Evolutionary conservation across 2,113 vertebrate genomes (phyloP), one percentile per base, ranked within the genome.

Genomic region (Lutjanus erythropterus): DNA sequence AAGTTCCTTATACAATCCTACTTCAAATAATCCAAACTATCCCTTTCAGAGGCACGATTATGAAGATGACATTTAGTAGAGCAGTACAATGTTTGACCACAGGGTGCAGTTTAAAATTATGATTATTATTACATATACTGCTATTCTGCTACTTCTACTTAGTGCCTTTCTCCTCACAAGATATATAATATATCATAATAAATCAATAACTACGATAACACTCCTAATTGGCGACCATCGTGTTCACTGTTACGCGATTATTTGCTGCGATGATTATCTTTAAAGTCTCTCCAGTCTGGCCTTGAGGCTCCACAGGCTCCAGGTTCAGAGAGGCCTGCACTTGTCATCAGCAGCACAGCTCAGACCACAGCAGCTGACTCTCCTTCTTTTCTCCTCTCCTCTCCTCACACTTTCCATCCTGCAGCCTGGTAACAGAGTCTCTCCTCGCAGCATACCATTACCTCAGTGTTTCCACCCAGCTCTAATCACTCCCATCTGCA

Each of bases 401-500:
- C 73, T 88, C 70, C 79, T 84, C 90, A 87, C 59, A 73, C 68
- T 91, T 92, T 92, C 90, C 87, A 86, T 81, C 66, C 76, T 72
- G 73, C 78, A 78, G 77, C 65, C 78, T 70, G 78, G 81, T 79
- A 80, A 60, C 78, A 71, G 84, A 91, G 69, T 85, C 81, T 85
- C 80, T 86, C 81, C 77, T 89, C 41, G 60, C 83, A 88, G 83
- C 67, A 78, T 79, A 80, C 37, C 81, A 89, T 91, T 92, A 91
- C 87, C 85, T 93, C 91, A 92, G 81, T 91, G 85, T 93, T 93
- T 94, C 92, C 93, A 92, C 84, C 81, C 71, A 59, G 67, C 78
- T 83, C 59, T 91, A 90, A 91, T 93, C 79, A 77, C 76, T 93
- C 81, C 88, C 93, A 91, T 92, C 91, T 91, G 88, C 91, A 91